phyloP scores from a whole-genome alignment of 2,888 invertebrate genomes.

The Nudaria mundana region DNA sequence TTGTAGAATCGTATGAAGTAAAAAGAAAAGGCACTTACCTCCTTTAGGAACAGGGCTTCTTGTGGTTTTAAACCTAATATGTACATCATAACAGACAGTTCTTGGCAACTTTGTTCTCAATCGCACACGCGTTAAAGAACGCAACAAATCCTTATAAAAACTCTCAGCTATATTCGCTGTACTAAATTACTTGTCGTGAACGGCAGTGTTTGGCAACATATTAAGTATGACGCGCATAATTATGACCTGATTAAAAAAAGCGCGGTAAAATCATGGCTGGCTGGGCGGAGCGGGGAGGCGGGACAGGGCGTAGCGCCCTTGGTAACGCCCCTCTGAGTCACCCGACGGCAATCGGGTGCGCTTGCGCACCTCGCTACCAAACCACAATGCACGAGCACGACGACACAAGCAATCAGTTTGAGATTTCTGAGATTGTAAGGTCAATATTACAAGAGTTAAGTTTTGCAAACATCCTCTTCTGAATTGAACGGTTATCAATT shows the following conservation, averaged over 20 bases:
- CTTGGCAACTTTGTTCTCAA: slow-evolving; percentile 13
- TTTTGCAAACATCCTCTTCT: too few species aligned
- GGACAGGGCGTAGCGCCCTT: slow-evolving; percentile 74
- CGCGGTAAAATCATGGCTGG: slow-evolving; percentile 73
- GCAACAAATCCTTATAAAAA: slow-evolving; percentile 31
- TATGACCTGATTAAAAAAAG: slow-evolving; percentile 65
- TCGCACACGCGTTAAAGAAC: slow-evolving; percentile 24
- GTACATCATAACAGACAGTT: too few species aligned
- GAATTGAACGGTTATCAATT: too few species aligned
- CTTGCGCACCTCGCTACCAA: slow-evolving; percentile 46
- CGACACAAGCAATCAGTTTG: slow-evolving; percentile 19
- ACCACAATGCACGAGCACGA: slow-evolving; percentile 19
- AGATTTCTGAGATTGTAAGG: too few species aligned
- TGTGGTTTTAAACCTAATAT: too few species aligned
- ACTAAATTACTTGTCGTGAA: slow-evolving; percentile 39
- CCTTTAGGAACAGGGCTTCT: too few species aligned
- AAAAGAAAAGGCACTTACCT: too few species aligned
- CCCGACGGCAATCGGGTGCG: slow-evolving; percentile 53
- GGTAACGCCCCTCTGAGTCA: slow-evolving; percentile 72
- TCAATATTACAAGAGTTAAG: too few species aligned
- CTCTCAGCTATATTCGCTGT: slow-evolving; percentile 28
- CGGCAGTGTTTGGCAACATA: slow-evolving; percentile 71
- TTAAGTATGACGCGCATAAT: slow-evolving; percentile 66
- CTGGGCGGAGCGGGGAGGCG: slow-evolving; percentile 68
- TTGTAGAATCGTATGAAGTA: too few species aligned